Conservation (phyloP, 2,113 vertebrate genomes). For the Zonotrichia leucophrys region DNA sequence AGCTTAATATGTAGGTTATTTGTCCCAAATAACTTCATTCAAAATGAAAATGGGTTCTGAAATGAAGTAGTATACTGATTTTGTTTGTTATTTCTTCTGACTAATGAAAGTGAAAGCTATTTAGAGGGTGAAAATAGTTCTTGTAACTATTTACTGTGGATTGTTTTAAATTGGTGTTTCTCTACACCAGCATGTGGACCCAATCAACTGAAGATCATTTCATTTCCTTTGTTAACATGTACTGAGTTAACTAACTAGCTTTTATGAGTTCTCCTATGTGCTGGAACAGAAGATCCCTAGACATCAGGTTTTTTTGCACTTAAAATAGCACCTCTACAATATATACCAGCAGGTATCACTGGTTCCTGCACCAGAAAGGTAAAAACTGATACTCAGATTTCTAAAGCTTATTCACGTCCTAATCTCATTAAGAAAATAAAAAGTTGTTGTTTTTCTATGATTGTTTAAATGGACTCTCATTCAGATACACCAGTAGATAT, state of each 20-base stretch:
- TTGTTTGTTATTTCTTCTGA: not conserved
- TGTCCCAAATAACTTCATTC: not conserved
- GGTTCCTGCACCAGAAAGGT: not conserved
- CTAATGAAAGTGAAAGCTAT: not conserved
- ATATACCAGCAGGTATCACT: not conserved
- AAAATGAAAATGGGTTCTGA: not conserved
- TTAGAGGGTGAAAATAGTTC: not conserved
- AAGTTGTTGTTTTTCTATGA: not conserved
- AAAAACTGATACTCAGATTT: not conserved
- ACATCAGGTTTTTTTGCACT: not conserved
- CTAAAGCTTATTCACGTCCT: not conserved
- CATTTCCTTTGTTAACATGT: not conserved
- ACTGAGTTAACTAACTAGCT: not conserved
- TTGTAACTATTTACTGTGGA: not conserved
- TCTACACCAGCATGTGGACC: not conserved
- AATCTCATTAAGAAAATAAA: not conserved
- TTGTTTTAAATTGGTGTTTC: not conserved
- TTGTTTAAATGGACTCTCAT: rapidly evolving
- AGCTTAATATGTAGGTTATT: not conserved
- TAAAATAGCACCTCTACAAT: not conserved
- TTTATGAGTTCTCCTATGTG: not conserved
- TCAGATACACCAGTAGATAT: not conserved
- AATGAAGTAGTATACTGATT: not conserved
- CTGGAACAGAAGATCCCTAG: not conserved
- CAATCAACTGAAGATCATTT: not conserved